Percentiles rank a stretch among this genome's conserved stretches.
These are phyloP conservation scores for Calephelis perditalis DNA, from an alignment of 2,888 invertebrate genomes.

Conservation along the genomic window DNA sequence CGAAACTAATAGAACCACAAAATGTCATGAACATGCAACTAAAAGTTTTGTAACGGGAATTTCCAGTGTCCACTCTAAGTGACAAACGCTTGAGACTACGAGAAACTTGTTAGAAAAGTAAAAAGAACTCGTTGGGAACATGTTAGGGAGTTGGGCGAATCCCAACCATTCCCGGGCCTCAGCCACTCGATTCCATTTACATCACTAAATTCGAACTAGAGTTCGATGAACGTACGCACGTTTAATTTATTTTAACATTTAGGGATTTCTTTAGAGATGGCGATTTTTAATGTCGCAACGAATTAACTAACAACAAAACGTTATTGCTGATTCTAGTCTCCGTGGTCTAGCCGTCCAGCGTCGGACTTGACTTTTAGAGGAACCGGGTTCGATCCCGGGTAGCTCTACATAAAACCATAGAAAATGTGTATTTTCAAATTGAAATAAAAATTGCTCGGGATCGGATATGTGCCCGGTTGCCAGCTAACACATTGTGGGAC, in stretches of 20 bases:
- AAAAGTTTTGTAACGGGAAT: conserved; percentile 44
- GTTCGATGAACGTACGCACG: conserved; percentile 62
- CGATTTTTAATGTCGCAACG: too few relatives aligned
- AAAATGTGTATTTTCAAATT: too few relatives aligned
- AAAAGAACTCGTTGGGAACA: conserved; percentile 60
- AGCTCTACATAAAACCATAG: too few relatives aligned
- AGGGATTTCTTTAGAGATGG: conserved; percentile 48
- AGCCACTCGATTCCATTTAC: conserved; percentile 71
- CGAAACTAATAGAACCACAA: conserved; percentile 14
- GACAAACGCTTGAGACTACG: conserved; percentile 63
- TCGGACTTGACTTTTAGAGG: too few relatives aligned
- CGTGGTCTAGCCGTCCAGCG: too few relatives aligned
- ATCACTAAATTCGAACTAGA: conserved; percentile 63
- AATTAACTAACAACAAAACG: too few relatives aligned
- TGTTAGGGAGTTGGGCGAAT: conserved; percentile 44
- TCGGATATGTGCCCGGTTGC: too few relatives aligned
- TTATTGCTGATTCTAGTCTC: too few relatives aligned
- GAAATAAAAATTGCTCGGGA: too few relatives aligned
- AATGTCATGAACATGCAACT: conserved; percentile 19
- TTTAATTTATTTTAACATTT: conserved; percentile 64
- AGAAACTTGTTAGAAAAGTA: conserved; percentile 69
- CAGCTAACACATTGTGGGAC: too few relatives aligned
- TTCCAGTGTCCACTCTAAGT: conserved; percentile 59
- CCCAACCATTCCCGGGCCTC: conserved; percentile 41
- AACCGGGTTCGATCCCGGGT: too few relatives aligned